A percentile compares a stretch with the other conserved stretches of the same genome.
These are phyloP conservation scores for Hydropsyche tenuis DNA, from an alignment of 1,140 invertebrate genomes.

Conservation along the genomic window DNA sequence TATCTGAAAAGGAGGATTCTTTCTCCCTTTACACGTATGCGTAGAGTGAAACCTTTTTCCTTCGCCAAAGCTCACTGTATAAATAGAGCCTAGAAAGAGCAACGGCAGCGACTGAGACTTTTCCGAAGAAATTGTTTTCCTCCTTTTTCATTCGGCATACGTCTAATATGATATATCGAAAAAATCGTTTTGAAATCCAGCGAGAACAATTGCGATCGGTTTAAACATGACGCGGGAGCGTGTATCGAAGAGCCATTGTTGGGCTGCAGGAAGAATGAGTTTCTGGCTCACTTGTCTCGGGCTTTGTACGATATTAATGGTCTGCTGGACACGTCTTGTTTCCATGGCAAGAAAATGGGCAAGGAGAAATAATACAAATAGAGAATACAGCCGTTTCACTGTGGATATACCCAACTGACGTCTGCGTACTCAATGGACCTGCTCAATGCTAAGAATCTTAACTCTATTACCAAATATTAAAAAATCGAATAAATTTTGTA, in stretches of 20 bases:
- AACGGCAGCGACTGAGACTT: no score
- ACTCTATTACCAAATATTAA: no score
- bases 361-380: constrained; percentile 2
- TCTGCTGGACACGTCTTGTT: constrained; percentile 33
- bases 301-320: constrained; percentile 36
- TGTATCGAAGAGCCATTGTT: not conserved
- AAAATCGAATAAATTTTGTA: no score
- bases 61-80: not conserved
- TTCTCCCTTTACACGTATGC: no score
- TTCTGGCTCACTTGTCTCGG: constrained; percentile 19
- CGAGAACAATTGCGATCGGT: no score
- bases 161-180: no score
- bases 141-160: no score
- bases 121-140: no score
- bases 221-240: not conserved
- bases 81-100: not conserved
- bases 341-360: not conserved
- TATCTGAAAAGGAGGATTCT: constrained; percentile 13
- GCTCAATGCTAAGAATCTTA: no score
- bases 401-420: no score
- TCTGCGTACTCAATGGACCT: no score
- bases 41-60: not conserved
- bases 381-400: not conserved
- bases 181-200: no score
- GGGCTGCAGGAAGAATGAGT: constrained; percentile 10